These are phyloP conservation scores for Tiliacea aurago DNA, from an alignment of 2,888 invertebrate species.

Conservation along the genomic window DNA sequence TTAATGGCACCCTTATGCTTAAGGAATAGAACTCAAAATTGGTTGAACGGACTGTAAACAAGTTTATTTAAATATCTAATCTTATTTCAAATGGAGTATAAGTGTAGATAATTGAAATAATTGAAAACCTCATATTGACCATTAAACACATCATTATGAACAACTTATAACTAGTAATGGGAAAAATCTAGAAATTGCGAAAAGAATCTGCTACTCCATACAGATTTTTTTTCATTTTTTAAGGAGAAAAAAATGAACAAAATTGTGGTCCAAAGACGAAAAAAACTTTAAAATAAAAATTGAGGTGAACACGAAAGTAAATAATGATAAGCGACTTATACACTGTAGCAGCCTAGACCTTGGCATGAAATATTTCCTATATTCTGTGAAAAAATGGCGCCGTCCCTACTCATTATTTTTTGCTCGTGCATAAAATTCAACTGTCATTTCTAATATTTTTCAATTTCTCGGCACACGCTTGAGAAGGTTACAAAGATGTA, in stretches of 20 bases:
- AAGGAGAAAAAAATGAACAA: not conserved
- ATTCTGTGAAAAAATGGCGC: conserved; percentile 15
- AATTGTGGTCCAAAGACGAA: not conserved
- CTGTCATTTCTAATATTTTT: conserved; percentile 40
- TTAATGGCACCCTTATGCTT: too few species aligned
- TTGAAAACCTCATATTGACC: not conserved
- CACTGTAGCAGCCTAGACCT: not conserved
- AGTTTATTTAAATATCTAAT: too few species aligned
- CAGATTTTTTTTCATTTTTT: not conserved
- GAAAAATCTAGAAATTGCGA: not conserved
- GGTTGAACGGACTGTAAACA: too few species aligned
- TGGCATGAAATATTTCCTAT: conserved; percentile 23
- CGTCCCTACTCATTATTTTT: conserved; percentile 32
- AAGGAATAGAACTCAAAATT: too few species aligned
- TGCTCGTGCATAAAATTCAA: conserved; percentile 44
- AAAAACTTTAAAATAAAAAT: not conserved
- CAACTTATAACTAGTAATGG: not conserved
- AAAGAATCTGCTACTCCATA: not conserved
- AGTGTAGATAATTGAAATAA: not conserved
- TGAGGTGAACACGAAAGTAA: not conserved
- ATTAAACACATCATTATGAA: not conserved
- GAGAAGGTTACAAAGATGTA: conserved; percentile 19
- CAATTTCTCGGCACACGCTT: conserved; percentile 36
- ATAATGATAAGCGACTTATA: conserved; percentile 37
- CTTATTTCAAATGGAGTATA: too few species aligned